These are phyloP conservation scores for Danio albolineatus DNA, from an alignment of 2,797 vertebrate species.

Conservation along the genomic window DNA sequence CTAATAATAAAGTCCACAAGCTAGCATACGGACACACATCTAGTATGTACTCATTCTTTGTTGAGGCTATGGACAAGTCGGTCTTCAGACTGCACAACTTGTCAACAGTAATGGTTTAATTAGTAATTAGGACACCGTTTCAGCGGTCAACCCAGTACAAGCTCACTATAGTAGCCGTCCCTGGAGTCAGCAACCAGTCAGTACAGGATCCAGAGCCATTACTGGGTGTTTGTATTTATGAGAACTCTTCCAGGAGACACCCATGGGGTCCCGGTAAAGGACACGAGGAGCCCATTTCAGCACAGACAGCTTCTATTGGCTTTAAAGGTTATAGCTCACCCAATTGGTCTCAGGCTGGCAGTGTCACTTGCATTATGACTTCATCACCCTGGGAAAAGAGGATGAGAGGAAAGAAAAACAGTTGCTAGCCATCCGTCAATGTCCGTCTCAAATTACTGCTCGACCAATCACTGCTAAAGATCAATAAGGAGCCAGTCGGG, in stretches of 20 bases:
- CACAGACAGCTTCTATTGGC: conserved; percentile 70
- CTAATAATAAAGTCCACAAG: background rate
- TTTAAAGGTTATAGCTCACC: conserved; percentile 78
- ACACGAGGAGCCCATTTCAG: conserved; percentile 59
- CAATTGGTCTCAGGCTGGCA: conserved; percentile 77
- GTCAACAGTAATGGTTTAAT: background rate
- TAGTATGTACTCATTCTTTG: background rate
- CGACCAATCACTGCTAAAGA: conserved; percentile 87
- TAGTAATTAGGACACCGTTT: background rate
- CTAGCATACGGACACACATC: too few species aligned
- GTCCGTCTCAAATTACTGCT: conserved; percentile 85
- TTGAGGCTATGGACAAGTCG: background rate
- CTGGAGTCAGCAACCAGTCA: conserved; percentile 6
- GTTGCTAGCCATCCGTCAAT: conserved; percentile 85
- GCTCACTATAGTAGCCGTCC: background rate
- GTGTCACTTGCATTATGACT: conserved; percentile 80
- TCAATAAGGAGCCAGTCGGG: conserved; percentile 85
- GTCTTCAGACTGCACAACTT: background rate
- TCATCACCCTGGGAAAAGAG: conserved; percentile 79
- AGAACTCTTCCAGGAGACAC: conserved; percentile 64
- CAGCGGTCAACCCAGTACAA: background rate
- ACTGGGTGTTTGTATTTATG: conserved; percentile 68
- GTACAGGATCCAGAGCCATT: conserved; percentile 26
- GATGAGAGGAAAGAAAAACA: conserved; percentile 80
- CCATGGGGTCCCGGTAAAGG: conserved; percentile 58